These are phyloP conservation scores for Pediacus dermestoides DNA, from an alignment of 2,888 invertebrate genomes.

Conservation along the genomic window DNA sequence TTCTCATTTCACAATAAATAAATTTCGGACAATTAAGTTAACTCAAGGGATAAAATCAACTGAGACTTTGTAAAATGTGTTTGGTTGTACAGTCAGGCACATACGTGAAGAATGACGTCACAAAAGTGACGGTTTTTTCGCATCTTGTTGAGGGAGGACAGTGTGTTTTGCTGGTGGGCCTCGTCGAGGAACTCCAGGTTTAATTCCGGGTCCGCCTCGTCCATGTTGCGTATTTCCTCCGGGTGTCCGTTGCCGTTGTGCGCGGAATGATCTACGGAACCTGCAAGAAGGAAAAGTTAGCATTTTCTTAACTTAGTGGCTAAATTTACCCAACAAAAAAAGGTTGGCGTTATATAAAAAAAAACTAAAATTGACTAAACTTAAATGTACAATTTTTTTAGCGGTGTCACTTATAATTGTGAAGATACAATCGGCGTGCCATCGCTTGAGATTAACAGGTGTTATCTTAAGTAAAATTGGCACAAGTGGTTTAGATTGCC, in stretches of 20 bases:
- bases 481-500: too few relatives aligned
- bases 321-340: not conserved
- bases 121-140: slow-evolving; percentile 81
- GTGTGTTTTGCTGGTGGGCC: slow-evolving; percentile 58
- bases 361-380: not conserved
- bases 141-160: slow-evolving; percentile 71
- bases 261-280: not conserved
- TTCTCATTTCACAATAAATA: not conserved
- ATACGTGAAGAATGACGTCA: slow-evolving; percentile 78
- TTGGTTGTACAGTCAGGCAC: slow-evolving; percentile 48
- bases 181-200: slow-evolving; percentile 57
- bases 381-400: too few relatives aligned
- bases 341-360: not conserved
- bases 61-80: slow-evolving; percentile 33
- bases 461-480: too few relatives aligned
- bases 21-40: too few relatives aligned
- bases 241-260: slow-evolving; percentile 2
- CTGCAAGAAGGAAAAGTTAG: not conserved
- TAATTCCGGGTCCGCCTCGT: slow-evolving; percentile 38
- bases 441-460: too few relatives aligned
- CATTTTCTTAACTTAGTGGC: not conserved
- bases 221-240: slow-evolving; percentile 4
- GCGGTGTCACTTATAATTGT: too few relatives aligned
- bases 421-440: too few relatives aligned
- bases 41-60: slow-evolving; percentile 2